Evolutionary conservation across 2,797 vertebrate genomes (phyloP).

Genomic region (Orestias chungarensis): DNA sequence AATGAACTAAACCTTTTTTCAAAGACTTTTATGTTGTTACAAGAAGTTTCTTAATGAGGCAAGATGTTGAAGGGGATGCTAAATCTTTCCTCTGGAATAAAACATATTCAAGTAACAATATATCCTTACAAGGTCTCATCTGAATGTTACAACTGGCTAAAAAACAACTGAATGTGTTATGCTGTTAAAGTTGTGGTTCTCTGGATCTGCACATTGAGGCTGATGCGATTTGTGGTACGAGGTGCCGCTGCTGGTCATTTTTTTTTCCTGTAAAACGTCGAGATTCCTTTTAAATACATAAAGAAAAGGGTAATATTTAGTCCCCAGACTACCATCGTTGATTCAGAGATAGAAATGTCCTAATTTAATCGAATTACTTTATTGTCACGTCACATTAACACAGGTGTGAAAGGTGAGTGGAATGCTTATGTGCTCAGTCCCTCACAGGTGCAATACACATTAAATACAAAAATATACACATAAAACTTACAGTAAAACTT

Average conservation of each 20-base stretch:
- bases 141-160: background rate
- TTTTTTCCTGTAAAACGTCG: background rate
- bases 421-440: too few relatives aligned
- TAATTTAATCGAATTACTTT: constrained; percentile 1
- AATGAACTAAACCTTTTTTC: background rate
- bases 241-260: background rate
- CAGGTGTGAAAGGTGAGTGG: too few relatives aligned
- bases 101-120: too few relatives aligned
- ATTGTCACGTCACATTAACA: too few relatives aligned
- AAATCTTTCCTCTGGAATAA: background rate
- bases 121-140: background rate
- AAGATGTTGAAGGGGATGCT: background rate
- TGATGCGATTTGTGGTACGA: background rate
- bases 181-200: background rate
- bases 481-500: too few relatives aligned
- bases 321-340: background rate
- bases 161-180: background rate
- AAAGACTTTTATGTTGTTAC: background rate
- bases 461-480: too few relatives aligned
- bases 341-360: background rate
- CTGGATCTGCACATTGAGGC: background rate
- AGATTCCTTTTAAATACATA: background rate
- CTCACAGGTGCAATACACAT: too few relatives aligned
- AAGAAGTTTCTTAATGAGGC: background rate
- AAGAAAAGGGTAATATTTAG: background rate